Evolutionary conservation across 23 tunicate species (phyloP).

Genomic region (Botrylloides violaceus): DNA sequence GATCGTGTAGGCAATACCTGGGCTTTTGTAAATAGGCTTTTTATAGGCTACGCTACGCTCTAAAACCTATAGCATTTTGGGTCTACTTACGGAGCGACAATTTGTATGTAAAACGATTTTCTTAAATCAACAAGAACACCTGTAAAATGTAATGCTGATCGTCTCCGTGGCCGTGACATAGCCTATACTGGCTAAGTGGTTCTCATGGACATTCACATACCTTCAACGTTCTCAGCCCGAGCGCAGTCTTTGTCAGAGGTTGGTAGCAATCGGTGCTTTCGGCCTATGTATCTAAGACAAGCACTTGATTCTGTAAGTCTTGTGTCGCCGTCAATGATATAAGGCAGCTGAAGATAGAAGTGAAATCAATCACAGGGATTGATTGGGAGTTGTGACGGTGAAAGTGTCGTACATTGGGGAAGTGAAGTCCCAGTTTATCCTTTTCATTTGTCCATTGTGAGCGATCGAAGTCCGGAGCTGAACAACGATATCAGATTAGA

Average conservation of each 20-base stretch:
- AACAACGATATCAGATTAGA: not conserved
- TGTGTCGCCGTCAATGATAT: conserved; percentile 2
- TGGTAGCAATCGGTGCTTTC: conserved; percentile 13
- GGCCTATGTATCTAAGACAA: not conserved
- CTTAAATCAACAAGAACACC: not conserved
- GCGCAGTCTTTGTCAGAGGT: not conserved
- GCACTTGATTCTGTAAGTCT: conserved; percentile 4
- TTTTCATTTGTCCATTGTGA: conserved; percentile 1
- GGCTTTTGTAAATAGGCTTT: no score
- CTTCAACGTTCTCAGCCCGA: conserved; percentile 3
- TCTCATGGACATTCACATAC: no score
- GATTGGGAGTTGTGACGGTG: not conserved
- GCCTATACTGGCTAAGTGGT: no score
- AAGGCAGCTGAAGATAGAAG: conserved; percentile 3
- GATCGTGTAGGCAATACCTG: no score
- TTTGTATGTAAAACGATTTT: not conserved
- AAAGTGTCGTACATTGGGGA: conserved; percentile 9
- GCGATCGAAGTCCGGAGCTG: conserved; percentile 11
- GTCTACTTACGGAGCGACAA: not conserved
- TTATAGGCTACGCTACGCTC: no score
- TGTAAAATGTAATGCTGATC: no score
- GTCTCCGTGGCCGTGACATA: no score
- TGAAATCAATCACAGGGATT: no score
- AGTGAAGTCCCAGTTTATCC: not conserved
- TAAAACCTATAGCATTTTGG: no score